Percentiles rank a stretch among this genome's conserved stretches.
Evolutionary conservation across 2,888 invertebrate species (phyloP).

Genomic region (Xanthorhoe spadicearia): DNA sequence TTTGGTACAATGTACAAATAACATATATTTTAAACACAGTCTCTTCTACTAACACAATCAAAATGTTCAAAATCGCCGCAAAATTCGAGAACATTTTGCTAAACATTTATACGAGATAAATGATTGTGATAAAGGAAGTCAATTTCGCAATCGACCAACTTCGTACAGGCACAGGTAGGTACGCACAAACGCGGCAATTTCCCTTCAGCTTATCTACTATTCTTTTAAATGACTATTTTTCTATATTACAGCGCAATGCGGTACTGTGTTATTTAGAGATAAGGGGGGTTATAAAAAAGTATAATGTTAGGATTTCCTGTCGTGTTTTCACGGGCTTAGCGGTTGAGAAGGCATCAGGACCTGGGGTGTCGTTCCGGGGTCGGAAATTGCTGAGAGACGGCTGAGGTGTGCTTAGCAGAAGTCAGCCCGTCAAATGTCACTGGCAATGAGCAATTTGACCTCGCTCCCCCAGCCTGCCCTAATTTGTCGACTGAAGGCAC

Average conservation of each 20-base stretch:
- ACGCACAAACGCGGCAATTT: slow-evolving; percentile 35
- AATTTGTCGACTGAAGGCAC: slow-evolving; percentile 60
- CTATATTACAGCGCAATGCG: slow-evolving; percentile 55
- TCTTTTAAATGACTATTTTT: slow-evolving; percentile 40
- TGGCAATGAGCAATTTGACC: slow-evolving; percentile 65
- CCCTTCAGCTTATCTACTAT: slow-evolving; percentile 38
- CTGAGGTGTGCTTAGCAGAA: slow-evolving; percentile 63
- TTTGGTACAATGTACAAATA: background rate
- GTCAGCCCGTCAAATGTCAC: slow-evolving; percentile 68
- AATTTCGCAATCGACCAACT: slow-evolving; percentile 36
- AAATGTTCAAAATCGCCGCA: background rate
- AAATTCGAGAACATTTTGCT: slow-evolving; percentile 1
- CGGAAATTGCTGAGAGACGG: slow-evolving; percentile 68
- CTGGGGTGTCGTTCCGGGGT: slow-evolving; percentile 67
- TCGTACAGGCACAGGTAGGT: too few relatives aligned
- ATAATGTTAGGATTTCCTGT: slow-evolving; percentile 64
- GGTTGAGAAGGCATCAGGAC: slow-evolving; percentile 41
- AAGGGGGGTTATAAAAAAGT: slow-evolving; percentile 67
- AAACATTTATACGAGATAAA: slow-evolving; percentile 22
- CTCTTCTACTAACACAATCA: background rate
- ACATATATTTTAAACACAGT: background rate
- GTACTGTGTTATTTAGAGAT: slow-evolving; percentile 59
- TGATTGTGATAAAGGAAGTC: slow-evolving; percentile 35
- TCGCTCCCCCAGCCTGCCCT: slow-evolving; percentile 51
- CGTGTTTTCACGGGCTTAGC: slow-evolving; percentile 57